phyloP scores from a whole-genome alignment of 2,797 vertebrate species.

The Enteromius treurensis region DNA sequence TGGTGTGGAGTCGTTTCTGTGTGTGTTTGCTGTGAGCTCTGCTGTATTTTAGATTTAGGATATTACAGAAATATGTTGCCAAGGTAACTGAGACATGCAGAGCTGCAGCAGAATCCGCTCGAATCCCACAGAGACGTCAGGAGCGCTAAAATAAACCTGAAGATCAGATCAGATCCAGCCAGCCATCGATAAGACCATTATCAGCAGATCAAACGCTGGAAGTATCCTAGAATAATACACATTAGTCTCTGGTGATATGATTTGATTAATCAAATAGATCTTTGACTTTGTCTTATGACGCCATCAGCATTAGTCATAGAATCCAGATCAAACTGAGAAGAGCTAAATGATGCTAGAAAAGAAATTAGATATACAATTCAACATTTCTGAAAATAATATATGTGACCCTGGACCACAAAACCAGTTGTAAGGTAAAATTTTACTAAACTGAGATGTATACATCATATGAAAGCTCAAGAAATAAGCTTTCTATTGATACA shows the following conservation, averaged over 20 bases:
- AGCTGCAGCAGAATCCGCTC: conserved; percentile 64
- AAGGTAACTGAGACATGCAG: conserved; percentile 80
- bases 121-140: conserved; percentile 69
- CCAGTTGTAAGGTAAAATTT: too few species aligned
- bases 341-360: not conserved
- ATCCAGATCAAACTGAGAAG: not conserved
- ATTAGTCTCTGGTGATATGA: too few species aligned
- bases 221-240: not conserved
- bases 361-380: too few species aligned
- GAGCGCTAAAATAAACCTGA: conserved; percentile 47
- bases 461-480: too few species aligned
- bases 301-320: not conserved
- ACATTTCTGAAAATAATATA: too few species aligned
- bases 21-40: conserved; percentile 56
- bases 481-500: too few species aligned
- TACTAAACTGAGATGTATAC: too few species aligned
- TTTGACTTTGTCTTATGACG: not conserved
- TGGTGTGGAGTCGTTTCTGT: not conserved
- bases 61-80: conserved; percentile 83
- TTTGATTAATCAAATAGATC: not conserved
- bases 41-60: conserved; percentile 71
- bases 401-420: too few species aligned
- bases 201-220: too few species aligned
- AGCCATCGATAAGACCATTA: conserved; percentile 31
- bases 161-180: conserved; percentile 41